Conservation (phyloP, 2,113 vertebrate genomes). For the Miniopterus natalensis region DNA sequence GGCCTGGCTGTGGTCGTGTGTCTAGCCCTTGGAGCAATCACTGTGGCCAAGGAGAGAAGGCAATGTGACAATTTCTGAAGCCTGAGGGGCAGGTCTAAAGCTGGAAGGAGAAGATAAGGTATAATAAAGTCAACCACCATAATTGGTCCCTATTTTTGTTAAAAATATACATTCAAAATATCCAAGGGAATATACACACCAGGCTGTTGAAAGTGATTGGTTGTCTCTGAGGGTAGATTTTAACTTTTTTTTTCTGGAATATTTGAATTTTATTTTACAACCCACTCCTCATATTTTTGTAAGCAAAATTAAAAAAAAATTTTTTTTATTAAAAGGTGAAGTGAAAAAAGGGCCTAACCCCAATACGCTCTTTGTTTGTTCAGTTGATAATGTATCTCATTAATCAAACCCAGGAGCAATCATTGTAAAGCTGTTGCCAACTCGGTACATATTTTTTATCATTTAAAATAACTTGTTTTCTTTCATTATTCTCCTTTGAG, state of each 20-base stretch:
- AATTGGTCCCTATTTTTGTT: not conserved
- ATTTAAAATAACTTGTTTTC: constrained; percentile 72
- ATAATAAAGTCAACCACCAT: not conserved
- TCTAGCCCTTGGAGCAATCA: not conserved
- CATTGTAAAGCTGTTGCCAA: constrained; percentile 62
- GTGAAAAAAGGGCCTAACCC: constrained; percentile 48
- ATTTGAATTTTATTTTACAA: constrained; percentile 52
- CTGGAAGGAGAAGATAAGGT: not conserved
- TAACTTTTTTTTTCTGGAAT: not conserved
- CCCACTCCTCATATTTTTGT: not conserved
- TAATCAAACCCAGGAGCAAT: constrained; percentile 71
- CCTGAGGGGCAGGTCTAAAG: not conserved
- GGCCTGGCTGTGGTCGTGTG: not conserved
- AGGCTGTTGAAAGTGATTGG: not conserved
- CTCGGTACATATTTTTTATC: constrained; percentile 71
- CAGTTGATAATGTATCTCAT: constrained; percentile 56
- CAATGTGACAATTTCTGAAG: not conserved
- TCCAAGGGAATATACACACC: not conserved
- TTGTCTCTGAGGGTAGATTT: constrained; percentile 53
- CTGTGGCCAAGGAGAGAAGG: not conserved
- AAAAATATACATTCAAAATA: constrained; percentile 39
- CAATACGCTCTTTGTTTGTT: constrained; percentile 34
- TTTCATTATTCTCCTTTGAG: constrained; percentile 65
- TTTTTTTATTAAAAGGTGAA: constrained; percentile 69
- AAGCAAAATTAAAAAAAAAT: constrained; percentile 14